Conservation (phyloP, 2,888 invertebrate species). For the Acrobasis consociella region DNA sequence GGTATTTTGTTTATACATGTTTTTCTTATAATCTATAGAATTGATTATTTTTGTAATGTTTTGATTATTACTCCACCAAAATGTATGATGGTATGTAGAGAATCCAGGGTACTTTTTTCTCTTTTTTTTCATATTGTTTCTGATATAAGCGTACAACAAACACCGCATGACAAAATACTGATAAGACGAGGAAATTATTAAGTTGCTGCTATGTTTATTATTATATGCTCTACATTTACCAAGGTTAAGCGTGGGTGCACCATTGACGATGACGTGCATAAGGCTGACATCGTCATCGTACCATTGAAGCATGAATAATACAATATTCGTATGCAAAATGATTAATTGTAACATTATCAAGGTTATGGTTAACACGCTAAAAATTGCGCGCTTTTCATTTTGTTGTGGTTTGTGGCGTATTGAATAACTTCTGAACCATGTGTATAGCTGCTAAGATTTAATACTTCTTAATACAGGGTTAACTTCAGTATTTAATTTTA, state of each 20-base stretch:
- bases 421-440: neutral
- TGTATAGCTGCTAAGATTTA: too few species aligned
- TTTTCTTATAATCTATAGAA: too few species aligned
- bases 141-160: too few species aligned
- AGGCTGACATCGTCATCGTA: slow-evolving; percentile 32
- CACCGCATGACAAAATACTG: too few species aligned
- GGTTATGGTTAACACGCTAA: slow-evolving; percentile 3
- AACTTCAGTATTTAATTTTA: too few species aligned
- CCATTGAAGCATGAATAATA: slow-evolving; percentile 51
- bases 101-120: too few species aligned
- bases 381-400: neutral
- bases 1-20: too few species aligned
- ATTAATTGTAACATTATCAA: slow-evolving; percentile 33
- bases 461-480: too few species aligned
- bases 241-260: slow-evolving; percentile 55
- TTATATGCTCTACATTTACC: slow-evolving; percentile 52
- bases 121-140: too few species aligned
- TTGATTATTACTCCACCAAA: too few species aligned
- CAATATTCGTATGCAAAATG: slow-evolving; percentile 43
- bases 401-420: neutral
- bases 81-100: too few species aligned
- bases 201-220: neutral
- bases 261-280: slow-evolving; percentile 30
- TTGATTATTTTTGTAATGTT: too few species aligned
- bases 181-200: neutral